Evolutionary conservation across 2,888 invertebrate genomes (phyloP), one percentile per base, ranked within the genome.

Genomic region (Therioaphis trifolii): DNA sequence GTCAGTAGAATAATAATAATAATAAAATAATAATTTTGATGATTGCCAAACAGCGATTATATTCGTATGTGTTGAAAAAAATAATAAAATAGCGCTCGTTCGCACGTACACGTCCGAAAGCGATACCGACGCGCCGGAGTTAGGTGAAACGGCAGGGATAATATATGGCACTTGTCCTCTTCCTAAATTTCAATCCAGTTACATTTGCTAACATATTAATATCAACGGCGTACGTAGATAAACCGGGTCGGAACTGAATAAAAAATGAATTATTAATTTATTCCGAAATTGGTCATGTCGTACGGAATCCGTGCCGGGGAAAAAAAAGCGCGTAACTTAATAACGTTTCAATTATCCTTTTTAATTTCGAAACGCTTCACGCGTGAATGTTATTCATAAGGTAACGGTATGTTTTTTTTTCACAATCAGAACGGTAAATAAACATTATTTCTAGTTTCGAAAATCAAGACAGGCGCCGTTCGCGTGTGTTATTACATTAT

Each of bases 211-310:
- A 46, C 43, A 63, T 35, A 49, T 46, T 76, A 77, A 77, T 77
- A 77, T 66, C 77, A 77, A 66, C 21, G 76, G n/a, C 43, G 5
- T 4, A 40, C 24, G 24, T 14, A n/a, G 7, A n/a, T n/a, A n/a
- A n/a, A n/a, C 63, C 27, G 61, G 46, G 27, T 76, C 63, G 15
- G 46, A 77, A 77, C 66, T 21, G 77, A 66, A 77, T 77, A 66
- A 77, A 77, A 72, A 66, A 66, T 77, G 77, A 77, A 77, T 66
- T 77, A 77, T 77, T 77, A 12, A 12, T 29, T 18, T 15, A 24
- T 29, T 11, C 49, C 49, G 18, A 35, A 49, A 77, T 77, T 14
- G 35, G 77, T 66, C 49, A 63, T 29, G 63, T 40, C 66, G 18
- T 29, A 21, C 46, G 14, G 29, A 72, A 72, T 72, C 12, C 27